Conservation (phyloP, 2,888 invertebrate species). For the Andricus quercusramuli region DNA sequence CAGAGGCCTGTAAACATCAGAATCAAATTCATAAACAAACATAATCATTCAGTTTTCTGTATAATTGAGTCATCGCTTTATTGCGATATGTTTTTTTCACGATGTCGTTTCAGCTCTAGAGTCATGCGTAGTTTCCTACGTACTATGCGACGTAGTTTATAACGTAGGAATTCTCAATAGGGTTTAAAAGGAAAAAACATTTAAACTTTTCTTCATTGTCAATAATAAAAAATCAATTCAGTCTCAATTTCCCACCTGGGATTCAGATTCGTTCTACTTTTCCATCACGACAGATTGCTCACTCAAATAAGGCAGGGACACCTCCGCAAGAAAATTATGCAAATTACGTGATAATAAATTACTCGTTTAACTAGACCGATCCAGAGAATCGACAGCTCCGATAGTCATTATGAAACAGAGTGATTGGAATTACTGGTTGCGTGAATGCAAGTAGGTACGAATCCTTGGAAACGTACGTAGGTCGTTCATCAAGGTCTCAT, state of each 20-base stretch:
- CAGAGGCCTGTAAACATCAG: too few relatives aligned
- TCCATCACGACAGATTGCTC: neutral
- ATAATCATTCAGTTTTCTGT: too few relatives aligned
- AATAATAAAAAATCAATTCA: neutral
- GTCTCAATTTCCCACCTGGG: neutral
- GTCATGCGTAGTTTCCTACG: too few relatives aligned
- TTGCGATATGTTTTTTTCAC: too few relatives aligned
- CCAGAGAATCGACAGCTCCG: neutral
- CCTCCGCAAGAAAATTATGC: conserved; percentile 23
- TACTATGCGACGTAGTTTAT: too few relatives aligned
- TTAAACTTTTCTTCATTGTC: neutral
- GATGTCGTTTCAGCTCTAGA: too few relatives aligned
- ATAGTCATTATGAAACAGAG: conserved; percentile 25
- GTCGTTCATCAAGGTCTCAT: conserved; percentile 35
- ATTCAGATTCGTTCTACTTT: neutral
- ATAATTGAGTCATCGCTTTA: too few relatives aligned
- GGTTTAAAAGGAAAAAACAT: neutral
- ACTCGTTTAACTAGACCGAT: conserved; percentile 1
- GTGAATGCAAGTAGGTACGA: neutral
- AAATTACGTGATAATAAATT: conserved; percentile 17
- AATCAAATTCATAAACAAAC: too few relatives aligned
- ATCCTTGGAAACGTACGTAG: conserved; percentile 39
- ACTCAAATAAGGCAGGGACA: neutral
- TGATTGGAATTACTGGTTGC: neutral
- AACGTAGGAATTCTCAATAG: too few relatives aligned